Evolutionary conservation across 2,888 invertebrate species (phyloP), one percentile per base, ranked within the genome.

Genomic region (Drosophila gaucha): DNA sequence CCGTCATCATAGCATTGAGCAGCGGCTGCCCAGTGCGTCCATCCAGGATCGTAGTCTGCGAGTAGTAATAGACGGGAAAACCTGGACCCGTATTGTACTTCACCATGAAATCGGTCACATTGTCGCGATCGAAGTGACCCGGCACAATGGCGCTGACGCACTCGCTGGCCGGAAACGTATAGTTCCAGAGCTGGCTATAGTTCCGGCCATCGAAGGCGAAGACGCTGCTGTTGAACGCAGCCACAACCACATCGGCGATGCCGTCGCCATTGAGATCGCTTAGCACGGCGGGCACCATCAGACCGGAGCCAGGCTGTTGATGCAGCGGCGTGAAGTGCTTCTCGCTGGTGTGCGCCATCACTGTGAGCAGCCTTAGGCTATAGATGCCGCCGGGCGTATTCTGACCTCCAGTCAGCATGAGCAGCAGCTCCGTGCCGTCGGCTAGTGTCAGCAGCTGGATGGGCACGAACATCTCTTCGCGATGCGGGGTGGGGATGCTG

Each of bases 81-180:
- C 94, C 95, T 0, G 95, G 94, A 0, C 96, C 96, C 31, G 94
- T 90, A 69, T 91, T 92, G 41, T 92, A 96, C 77, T 96, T 95
- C 1, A 97, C 93, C 92, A 96, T 93, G 86, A 97, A 95, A 90
- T 97, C 97, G 0, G 96, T 96, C 6, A 95, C 91, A 74, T 94
- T 93, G 85, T 96, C 96, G 73, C 94, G 94, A 89, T 96, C 95
- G 85, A 95, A 97, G 90, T 94, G 96, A 0, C 95, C 96, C 1
- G 96, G 95, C 10, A 95, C 94, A 36, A 96, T 96, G 49, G 95
- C 94, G 80, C 96, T 95, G 79, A 95, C 95, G 10, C 95, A 94
- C 91, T 96, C 95, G 6, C 95, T 91, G 8, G 90, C 89, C 1
- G 94, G 93, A 65, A 95, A 93, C 0, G 94, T 93, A 74, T 93